Evolutionary conservation across 2,113 vertebrate genomes (phyloP), one percentile per base, ranked within the genome.

Genomic region (Electrona antarctica): DNA sequence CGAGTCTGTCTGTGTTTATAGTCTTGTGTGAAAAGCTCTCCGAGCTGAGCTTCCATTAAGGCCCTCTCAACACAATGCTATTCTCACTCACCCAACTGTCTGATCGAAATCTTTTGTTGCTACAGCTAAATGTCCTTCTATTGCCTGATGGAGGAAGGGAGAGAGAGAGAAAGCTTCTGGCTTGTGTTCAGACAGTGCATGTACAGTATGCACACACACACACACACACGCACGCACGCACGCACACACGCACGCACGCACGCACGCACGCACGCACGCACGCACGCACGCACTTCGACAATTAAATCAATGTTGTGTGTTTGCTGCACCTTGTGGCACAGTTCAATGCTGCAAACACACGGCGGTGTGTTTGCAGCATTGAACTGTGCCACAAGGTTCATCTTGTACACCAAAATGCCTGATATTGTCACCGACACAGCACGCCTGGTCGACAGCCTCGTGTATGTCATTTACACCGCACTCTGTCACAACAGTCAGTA

Each of bases 31-130:
- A 88, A 87, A 82, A 84, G 81, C 76, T 79, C 81, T 85, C 80
- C 62, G 76, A 87, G 79, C 85, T 74, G 81, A 78, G 85, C 84
- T 62, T 89, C 85, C 87, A 89, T 90, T 91, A 88, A 85, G 85
- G 79, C 72, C 79, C 77, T 81, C 80, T 85, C 81, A 82, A 71
- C 87, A 87, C 85, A 88, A 85, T 85, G 75, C 60, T 69, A 58
- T 73, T 76, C 75, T 85, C 81, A 79, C 84, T 80, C 71, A 74
- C 71, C 21, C 85, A 86, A 85, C 77, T 12, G 9, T 13, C 50
- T 89, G 85, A 91, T 87, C 75, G 85, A 90, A 87, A 90, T 85
- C 84, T 89, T 91, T 88, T 91, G 85, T 89, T 88, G 82, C 82
- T 1, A 7, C 82, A 73, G 80, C 80, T 89, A 83, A 87, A 87